phyloP scores from a whole-genome alignment of 2,797 vertebrate species.

The Cheirogaleus major region DNA sequence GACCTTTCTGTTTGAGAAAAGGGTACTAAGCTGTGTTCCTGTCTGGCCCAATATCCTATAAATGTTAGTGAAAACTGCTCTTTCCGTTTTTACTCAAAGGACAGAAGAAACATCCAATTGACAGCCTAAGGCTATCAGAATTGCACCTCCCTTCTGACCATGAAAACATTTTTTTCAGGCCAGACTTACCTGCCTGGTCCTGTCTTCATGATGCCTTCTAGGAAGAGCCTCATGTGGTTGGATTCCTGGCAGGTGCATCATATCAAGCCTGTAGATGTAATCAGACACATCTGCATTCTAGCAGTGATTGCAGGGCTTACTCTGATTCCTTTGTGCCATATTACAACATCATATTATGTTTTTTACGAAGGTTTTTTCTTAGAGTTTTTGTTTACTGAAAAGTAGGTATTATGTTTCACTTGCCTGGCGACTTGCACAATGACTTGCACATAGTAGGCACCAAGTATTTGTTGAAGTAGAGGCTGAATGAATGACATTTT shows the following conservation, averaged over 20 bases:
- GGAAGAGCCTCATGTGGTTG: neutral
- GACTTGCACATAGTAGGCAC: neutral
- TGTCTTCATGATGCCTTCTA: neutral
- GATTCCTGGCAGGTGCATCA: neutral
- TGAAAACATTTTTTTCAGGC: neutral
- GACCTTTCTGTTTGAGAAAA: neutral
- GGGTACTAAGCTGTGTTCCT: neutral
- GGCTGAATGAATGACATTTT: neutral
- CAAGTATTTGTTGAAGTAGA: conserved; percentile 13
- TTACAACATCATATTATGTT: neutral
- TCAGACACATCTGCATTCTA: neutral
- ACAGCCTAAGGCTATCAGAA: neutral
- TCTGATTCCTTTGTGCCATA: neutral
- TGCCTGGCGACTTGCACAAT: neutral
- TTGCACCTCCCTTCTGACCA: neutral
- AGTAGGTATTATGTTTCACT: neutral
- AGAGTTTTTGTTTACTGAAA: conserved; percentile 27
- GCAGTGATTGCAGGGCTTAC: neutral
- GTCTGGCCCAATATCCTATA: neutral
- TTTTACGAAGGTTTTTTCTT: neutral
- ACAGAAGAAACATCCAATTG: neutral
- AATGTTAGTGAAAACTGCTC: neutral
- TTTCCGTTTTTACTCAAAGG: conserved; percentile 5
- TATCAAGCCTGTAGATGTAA: neutral
- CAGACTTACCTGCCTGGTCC: neutral